Percentiles rank a stretch among this genome's conserved stretches.
phyloP scores from a whole-genome alignment of 1,140 invertebrate species.

The Drosophila ercepeae region DNA sequence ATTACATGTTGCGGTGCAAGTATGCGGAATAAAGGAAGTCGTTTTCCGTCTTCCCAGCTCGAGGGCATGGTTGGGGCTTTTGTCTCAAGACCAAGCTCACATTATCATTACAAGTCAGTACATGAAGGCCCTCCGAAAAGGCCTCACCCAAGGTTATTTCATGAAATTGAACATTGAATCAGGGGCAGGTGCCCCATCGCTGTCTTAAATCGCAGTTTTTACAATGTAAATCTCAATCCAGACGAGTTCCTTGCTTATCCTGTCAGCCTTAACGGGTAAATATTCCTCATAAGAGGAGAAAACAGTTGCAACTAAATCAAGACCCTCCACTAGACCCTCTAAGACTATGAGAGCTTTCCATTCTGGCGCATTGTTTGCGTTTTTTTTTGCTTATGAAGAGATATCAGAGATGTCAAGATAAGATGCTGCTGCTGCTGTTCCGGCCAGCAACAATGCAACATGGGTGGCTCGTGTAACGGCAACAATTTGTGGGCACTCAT shows the following conservation, averaged over 20 bases:
- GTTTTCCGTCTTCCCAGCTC: conserved; percentile 13
- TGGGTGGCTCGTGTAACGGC: conserved; percentile 7
- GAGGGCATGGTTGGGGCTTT: conserved; percentile 13
- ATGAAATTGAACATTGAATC: conserved; percentile 27
- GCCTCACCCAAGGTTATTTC: conserved; percentile 27
- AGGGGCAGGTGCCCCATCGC: conserved; percentile 10
- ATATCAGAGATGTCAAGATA: conserved; percentile 29
- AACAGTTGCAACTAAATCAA: conserved; percentile 13
- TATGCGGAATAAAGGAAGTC: conserved; percentile 13
- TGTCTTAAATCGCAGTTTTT: too few relatives aligned
- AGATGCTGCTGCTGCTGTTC: conserved; percentile 27
- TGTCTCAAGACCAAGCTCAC: conserved; percentile 6
- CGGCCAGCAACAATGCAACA: conserved; percentile 33
- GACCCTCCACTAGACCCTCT: neutral
- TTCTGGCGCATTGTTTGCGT: conserved; percentile 5
- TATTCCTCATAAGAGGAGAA: conserved; percentile 1
- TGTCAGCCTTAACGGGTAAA: conserved; percentile 7
- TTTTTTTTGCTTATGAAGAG: conserved; percentile 8
- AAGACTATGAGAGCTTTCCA: neutral
- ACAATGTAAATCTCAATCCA: too few relatives aligned
- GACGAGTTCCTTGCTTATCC: conserved; percentile 2
- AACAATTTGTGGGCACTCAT: conserved; percentile 38
- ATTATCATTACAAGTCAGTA: neutral
- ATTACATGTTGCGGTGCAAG: conserved; percentile 13
- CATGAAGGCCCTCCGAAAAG: neutral